phyloP scores from a whole-genome alignment of 2,797 vertebrate species.

The Sebastes goodei region DNA sequence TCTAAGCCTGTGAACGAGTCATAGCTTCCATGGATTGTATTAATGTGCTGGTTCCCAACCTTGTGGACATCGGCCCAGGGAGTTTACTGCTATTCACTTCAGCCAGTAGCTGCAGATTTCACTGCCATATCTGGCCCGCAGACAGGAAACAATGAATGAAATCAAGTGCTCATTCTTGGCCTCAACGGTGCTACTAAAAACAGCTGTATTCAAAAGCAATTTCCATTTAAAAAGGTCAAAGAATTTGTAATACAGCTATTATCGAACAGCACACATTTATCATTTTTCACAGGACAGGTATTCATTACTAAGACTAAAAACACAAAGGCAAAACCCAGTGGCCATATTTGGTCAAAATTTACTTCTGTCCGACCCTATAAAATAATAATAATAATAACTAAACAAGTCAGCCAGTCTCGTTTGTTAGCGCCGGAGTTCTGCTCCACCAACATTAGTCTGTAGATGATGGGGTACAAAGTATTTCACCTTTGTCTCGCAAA shows the following conservation, averaged over 20 bases:
- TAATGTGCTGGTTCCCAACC: conserved; percentile 20
- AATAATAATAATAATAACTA: neutral
- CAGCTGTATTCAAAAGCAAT: neutral
- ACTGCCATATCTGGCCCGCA: neutral
- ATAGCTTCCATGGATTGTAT: conserved; percentile 71
- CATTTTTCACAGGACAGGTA: neutral
- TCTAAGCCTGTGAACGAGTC: conserved; percentile 37
- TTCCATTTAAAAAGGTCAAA: conserved; percentile 13
- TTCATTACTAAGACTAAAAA: neutral
- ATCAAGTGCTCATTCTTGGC: conserved; percentile 13
- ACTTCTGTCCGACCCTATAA: neutral
- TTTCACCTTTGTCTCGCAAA: too few species aligned
- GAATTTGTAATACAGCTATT: neutral
- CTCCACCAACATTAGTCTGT: neutral
- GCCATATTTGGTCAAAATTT: neutral
- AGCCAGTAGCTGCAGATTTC: neutral
- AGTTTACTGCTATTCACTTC: neutral
- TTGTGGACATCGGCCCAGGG: neutral
- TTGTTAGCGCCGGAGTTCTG: too few species aligned
- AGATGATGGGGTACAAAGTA: neutral
- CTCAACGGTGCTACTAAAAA: neutral
- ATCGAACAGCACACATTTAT: neutral
- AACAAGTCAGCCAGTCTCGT: neutral
- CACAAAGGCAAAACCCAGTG: neutral
- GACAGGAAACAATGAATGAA: conserved; percentile 2